Base-by-base conservation (phyloP, 2,888 invertebrate species). In the Stenichneumon culpator region DNA sequence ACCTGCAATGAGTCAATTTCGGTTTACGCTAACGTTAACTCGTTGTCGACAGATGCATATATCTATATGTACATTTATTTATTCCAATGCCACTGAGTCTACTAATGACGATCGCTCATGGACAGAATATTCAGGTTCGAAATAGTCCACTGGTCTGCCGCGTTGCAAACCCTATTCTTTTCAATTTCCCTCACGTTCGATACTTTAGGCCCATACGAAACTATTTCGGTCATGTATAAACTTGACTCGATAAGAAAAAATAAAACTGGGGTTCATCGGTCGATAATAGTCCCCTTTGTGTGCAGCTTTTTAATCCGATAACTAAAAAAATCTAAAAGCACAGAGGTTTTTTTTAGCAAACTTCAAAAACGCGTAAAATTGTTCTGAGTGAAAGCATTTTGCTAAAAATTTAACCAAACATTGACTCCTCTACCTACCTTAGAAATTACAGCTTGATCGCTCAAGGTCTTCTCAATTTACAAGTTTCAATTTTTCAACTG, bases 1-100 rank as follows among this genome's bases (percentile, higher is more conserved):
- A 50, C 19, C 7, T 11, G 54, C 67, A 67, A 73, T 32, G 67
- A 47, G 19, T 67, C 50, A 67, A 73, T 80, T 67, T 25, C 28
- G 54, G 47, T 28, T 75, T 54, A 32, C 52, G 36, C 32, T 52
- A 70, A 19, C 70, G 70, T 28, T 19, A 52, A 54, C 19, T 52
- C 11, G 50, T 52, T 70, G 54, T 54, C 36, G 32, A 16, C 32
- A 50, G 19, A 70, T 39, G 32, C 54, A 25, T 57, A 57, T 57
- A 47, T 16, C 44, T 47, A 3, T 47, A 47, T 47, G 4, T 47
- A 47, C 3, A 47, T 16, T 47, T 16, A 47, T 16, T 47, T 47
- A 47, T 47, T 47, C 16, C 57, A 14, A 57, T 57, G 25, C 57
- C 25, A 25, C 57, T 57, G 22, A 11, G 22, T 57, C 25, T 14